Conservation (phyloP, 2,888 invertebrate genomes). For the Conops quadrifasciatus region DNA sequence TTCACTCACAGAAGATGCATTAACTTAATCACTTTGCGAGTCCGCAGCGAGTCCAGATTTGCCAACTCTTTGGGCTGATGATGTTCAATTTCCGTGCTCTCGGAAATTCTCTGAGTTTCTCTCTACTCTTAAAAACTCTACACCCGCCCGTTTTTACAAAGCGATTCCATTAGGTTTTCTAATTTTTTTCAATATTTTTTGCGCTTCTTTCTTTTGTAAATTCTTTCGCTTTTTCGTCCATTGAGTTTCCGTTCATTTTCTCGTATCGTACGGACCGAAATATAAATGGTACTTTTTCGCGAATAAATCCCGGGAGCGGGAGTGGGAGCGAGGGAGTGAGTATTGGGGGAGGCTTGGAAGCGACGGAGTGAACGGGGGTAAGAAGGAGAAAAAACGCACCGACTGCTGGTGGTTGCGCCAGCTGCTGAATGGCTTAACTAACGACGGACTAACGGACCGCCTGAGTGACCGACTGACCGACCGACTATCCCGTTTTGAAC, state of each 20-base stretch:
- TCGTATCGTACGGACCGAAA: conserved; percentile 35
- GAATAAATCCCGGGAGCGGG: neutral
- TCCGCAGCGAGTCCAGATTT: conserved; percentile 28
- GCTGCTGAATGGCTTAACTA: no score
- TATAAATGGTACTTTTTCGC: conserved; percentile 15
- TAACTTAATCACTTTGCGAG: conserved; percentile 38
- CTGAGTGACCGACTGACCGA: neutral
- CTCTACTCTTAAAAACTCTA: conserved; percentile 9
- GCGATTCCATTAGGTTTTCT: conserved; percentile 21
- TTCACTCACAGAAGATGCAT: conserved; percentile 31
- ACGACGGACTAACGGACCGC: neutral
- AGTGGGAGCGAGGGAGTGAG: no score
- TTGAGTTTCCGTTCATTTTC: conserved; percentile 36
- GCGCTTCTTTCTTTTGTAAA: neutral
- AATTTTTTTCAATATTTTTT: conserved; percentile 15
- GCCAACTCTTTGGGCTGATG: conserved; percentile 30
- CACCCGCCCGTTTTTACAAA: conserved; percentile 1
- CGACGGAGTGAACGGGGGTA: no score
- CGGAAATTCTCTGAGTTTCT: conserved; percentile 14
- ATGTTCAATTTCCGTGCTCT: conserved; percentile 36
- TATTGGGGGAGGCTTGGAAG: no score
- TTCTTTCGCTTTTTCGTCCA: conserved; percentile 9
- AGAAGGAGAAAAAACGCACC: no score
- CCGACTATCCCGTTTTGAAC: conserved; percentile 37
- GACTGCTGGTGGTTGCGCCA: no score